phyloP scores from a whole-genome alignment of 2,113 vertebrate genomes.

The Perca flavescens region DNA sequence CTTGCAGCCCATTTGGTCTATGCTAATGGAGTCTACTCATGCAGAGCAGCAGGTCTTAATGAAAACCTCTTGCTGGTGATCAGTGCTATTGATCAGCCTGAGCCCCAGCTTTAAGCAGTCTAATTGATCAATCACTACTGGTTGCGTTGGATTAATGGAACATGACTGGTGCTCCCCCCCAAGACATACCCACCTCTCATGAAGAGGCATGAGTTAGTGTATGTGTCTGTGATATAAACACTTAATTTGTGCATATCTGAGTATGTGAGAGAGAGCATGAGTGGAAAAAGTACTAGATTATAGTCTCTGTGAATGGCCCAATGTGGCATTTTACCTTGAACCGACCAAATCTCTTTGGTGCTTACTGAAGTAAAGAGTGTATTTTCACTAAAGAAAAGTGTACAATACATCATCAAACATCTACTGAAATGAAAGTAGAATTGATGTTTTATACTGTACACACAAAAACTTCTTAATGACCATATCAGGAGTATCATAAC shows the following conservation, averaged over 20 bases:
- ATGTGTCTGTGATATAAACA: conserved; percentile 1
- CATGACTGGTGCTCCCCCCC: conserved; percentile 57
- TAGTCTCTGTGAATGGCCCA: neutral
- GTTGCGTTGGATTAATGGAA: conserved; percentile 77
- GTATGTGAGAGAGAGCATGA: neutral
- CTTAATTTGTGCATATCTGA: conserved; percentile 1
- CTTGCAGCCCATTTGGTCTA: conserved; percentile 63
- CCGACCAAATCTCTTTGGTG: neutral
- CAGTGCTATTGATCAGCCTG: conserved; percentile 80
- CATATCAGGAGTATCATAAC: neutral
- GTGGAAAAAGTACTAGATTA: neutral
- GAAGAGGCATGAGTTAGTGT: conserved; percentile 57
- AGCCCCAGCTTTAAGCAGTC: conserved; percentile 74
- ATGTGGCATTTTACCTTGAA: neutral
- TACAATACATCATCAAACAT: neutral
- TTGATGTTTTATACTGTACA: neutral
- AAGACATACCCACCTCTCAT: conserved; percentile 47
- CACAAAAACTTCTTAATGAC: neutral
- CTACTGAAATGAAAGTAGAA: neutral
- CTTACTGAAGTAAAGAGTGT: neutral
- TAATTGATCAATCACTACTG: conserved; percentile 83
- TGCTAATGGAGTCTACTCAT: conserved; percentile 77
- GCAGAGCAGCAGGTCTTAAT: conserved; percentile 79
- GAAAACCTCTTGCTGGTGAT: conserved; percentile 77
- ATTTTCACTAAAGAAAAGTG: neutral